phyloP scores from a whole-genome alignment of 2,113 vertebrate genomes.

The Centropus unirufus region DNA sequence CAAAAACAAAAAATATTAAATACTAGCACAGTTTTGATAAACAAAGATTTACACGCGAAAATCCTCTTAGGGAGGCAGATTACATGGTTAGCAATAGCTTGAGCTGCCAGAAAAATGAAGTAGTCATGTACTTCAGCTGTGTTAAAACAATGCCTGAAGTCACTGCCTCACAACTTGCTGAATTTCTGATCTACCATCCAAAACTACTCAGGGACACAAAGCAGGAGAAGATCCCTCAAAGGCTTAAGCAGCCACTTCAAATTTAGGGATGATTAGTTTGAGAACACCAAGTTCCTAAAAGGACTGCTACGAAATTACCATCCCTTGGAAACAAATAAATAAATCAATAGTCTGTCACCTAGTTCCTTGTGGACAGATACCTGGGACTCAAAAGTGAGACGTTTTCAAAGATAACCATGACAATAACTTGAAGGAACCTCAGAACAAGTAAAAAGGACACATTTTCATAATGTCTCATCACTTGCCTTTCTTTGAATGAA shows the following conservation, averaged over 20 bases:
- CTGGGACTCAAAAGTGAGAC: background rate
- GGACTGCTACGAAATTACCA: background rate
- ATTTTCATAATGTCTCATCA: background rate
- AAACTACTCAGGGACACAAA: background rate
- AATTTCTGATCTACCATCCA: background rate
- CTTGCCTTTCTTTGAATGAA: background rate
- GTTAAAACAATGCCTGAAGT: accelerated
- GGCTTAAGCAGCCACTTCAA: background rate
- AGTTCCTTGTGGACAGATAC: background rate
- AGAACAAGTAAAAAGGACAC: background rate
- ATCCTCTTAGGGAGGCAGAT: background rate
- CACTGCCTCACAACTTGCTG: background rate
- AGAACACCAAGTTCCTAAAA: background rate
- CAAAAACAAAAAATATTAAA: background rate
- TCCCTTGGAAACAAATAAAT: background rate
- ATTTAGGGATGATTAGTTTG: background rate
- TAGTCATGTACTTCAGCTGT: background rate
- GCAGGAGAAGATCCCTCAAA: background rate
- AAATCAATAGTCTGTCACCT: background rate
- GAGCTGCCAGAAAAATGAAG: background rate
- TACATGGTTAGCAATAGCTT: background rate
- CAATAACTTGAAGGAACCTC: background rate
- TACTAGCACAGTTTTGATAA: background rate
- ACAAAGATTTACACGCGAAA: background rate
- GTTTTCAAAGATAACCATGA: background rate